These are phyloP conservation scores for Polyodon spathula DNA, from an alignment of 2,113 vertebrate genomes.

Conservation along the genomic window DNA sequence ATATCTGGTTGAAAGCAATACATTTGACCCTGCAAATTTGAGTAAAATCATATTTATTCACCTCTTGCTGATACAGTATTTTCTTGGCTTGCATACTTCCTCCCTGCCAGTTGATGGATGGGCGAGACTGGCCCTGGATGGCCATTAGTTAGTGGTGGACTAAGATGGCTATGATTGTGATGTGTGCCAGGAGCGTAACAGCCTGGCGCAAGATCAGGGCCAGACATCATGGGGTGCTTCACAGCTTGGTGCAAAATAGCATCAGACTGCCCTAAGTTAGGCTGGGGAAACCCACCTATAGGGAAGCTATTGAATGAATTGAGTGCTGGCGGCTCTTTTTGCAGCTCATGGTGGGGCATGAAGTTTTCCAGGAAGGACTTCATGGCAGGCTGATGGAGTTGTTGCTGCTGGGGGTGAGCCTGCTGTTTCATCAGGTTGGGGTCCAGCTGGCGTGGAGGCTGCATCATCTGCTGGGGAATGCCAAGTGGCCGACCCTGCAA, in stretches of 20 bases:
- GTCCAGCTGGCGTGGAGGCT: conserved; percentile 82
- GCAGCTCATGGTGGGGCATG: conserved; percentile 82
- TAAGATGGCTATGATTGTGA: conserved; percentile 1
- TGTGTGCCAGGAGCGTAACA: not conserved
- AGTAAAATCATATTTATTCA: conserved; percentile 23
- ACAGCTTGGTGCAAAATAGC: not conserved
- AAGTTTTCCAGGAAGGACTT: conserved; percentile 85
- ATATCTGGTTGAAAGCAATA: too few relatives aligned
- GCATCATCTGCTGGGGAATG: conserved; percentile 86
- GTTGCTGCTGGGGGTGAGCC: conserved; percentile 60
- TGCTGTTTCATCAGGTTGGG: conserved; percentile 82
- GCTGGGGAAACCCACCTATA: conserved; percentile 65
- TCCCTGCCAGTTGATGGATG: conserved; percentile 18
- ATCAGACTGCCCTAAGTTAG: not conserved
- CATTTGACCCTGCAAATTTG: too few relatives aligned
- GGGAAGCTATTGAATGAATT: conserved; percentile 87
- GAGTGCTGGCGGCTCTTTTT: conserved; percentile 77
- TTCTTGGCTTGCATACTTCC: conserved; percentile 27
- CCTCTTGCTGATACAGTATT: conserved; percentile 29
- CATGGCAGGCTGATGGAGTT: conserved; percentile 71
- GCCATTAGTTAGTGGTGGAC: not conserved
- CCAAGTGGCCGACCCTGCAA: conserved; percentile 75
- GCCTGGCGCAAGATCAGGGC: not conserved
- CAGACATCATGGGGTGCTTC: conserved; percentile 15
- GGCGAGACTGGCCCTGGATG: conserved; percentile 7